phyloP scores from a whole-genome alignment of 2,113 vertebrate genomes.

The Cephalopterus ornatus region DNA sequence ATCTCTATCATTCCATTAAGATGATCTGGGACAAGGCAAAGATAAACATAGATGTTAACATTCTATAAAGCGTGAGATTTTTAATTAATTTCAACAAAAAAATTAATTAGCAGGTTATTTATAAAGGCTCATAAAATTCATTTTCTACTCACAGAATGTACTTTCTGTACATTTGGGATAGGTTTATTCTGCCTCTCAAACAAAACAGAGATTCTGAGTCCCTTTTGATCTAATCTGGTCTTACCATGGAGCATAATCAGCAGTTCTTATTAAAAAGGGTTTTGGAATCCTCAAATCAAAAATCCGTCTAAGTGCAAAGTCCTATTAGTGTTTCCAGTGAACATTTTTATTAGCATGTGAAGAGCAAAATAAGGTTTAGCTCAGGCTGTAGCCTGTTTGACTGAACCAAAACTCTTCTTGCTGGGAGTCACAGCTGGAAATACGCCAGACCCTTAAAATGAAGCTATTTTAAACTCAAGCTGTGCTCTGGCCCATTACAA shows the following conservation, averaged over 20 bases:
- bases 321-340: background rate
- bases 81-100: constrained; percentile 23
- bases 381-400: background rate
- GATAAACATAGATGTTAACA: constrained; percentile 24
- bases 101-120: constrained; percentile 27
- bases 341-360: background rate
- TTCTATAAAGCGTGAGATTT: background rate
- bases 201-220: background rate
- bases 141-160: background rate
- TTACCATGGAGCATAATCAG: background rate
- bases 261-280: background rate
- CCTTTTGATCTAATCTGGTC: background rate
- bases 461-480: background rate
- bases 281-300: background rate
- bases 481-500: background rate
- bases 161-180: background rate
- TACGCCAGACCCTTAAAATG: background rate
- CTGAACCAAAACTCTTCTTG: background rate
- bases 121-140: background rate
- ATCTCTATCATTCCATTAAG: background rate
- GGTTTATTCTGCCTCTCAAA: background rate
- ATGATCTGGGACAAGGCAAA: constrained; percentile 34
- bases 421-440: background rate
- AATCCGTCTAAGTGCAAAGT: background rate
- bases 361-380: background rate